Base-by-base conservation (phyloP, 2,113 vertebrate genomes). In the Synodontis membranacea region DNA sequence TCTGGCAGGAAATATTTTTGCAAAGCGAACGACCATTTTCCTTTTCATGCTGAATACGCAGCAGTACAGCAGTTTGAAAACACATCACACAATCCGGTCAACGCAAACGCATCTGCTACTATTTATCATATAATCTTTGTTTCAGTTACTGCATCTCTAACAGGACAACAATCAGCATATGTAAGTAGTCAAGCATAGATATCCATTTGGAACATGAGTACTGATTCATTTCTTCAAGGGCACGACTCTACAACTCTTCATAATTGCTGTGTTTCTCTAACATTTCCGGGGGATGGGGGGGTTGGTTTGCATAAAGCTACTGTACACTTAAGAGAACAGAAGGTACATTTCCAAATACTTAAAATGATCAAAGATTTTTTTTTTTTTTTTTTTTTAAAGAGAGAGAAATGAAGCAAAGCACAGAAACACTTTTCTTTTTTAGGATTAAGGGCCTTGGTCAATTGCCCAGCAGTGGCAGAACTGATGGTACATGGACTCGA, bases 1-100 rank as follows among this genome's bases (percentile, higher is more conserved):
- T 39, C 84, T 85, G 78, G 58, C 84, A 82, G 34, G 31, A 37
- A 82, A 56, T 50, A 88, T 83, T 72, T 72, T 44, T 72, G 76
- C 6, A 48, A 34, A 70, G 68, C 48, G 84, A 54, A 62, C 87
- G 70, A 83, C 75, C 83, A 66, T 54, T 82, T 85, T 85, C 58
- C 44, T 79, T 48, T 74, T n/a, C 70, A 80, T 17, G 9, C 70
- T 48, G 28, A 83, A 82, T 68, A 58, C 56, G 8, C 19, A 15
- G 12, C 66, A 56, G 66, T 23, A 50, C n/a, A n/a, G n/a, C n/a
- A n/a, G 34, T 83, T 28, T 5, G 0, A 82, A 39, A 82, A 31
- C 23, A 62, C 10, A 11, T 34, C 7, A 28, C 9, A 7, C 12
- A 6, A 72, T 23, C 10, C 12, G 4, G 9, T 37, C 50, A 12